Base-by-base conservation (phyloP, 2,113 vertebrate genomes). In the Apaloderma vittatum region DNA sequence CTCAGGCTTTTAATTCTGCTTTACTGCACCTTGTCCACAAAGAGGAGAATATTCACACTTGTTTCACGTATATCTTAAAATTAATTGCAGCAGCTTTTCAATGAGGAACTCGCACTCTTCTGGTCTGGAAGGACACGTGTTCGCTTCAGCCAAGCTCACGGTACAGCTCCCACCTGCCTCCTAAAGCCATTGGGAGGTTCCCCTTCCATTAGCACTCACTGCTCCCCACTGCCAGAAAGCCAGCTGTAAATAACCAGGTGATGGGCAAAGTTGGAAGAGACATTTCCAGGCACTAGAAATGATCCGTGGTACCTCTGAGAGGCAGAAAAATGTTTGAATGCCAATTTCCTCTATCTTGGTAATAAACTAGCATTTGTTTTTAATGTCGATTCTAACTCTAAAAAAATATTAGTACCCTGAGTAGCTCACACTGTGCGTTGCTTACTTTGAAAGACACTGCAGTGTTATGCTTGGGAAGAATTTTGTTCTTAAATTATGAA, bases 191-290 rank as follows among this genome's bases (percentile, higher is more conserved):
- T 10, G 16, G 23, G 45, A 65, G 14, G 11, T 52, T 92, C 46
- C 37, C 63, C 6, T 15, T n/a, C 32, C 8, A 0, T 5, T 13
- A 32, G 17, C 12, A 5, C 13, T 55, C 26, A 23, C 20, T n/a
- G 18, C 27, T 48, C 58, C 26, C 57, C n/a, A 6, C 55, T 12
- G 32, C 17, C 1, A 0, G n/a, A 68, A 83, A 58, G 24, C 4
- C 24, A 32, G 17, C 13, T 32, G 14, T 30, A 20, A 37, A 12
- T 20, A 86, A 19, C 11, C 32, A 58, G n/a, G 34, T 22, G 14
- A 27, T 3, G 36, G 49, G 23, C 12, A 34, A 32, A 52, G 63
- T 2, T 48, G 52, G 63, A 45, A 48, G 11, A 76, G 51, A 36
- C 8, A 9, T 36, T 54, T 86, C 71, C 34, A 51, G 16, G 61